Evolutionary conservation across 1,140 invertebrate species (phyloP), one percentile per base, ranked within the genome.

Genomic region (Hylyphantes graminicola): DNA sequence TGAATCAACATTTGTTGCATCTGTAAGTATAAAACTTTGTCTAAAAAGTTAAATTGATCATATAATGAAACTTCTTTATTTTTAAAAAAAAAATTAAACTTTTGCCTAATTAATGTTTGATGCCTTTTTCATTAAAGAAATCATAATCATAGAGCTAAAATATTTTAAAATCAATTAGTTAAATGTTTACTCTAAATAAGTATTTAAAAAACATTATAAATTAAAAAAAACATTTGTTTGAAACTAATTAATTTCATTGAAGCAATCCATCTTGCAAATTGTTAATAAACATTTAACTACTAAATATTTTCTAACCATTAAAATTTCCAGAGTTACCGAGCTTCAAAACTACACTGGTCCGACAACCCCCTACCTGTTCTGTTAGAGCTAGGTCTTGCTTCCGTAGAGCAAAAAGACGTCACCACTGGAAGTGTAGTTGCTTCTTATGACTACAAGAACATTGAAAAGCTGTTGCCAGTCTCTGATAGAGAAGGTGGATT

Each of bases 341-440:
- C 95, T 11, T 96, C 94, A 89, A 99, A 99, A 91, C 93, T 96
- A 88, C 97, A 97, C 88, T 99, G 97, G 97, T 97, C 96, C 74
- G 96, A 97, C 70, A 95, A 94, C 68, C 92, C 94, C 86, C 91
- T 98, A 54, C 95, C 96, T 6, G 93, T 97, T 17, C 92, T 96
- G 9, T 91, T 99, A 75, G 96, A 98, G 92, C 94, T 98, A 0
- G 96, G 95, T 50, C 93, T 95, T 10, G 95, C 94, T 88, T 95
- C 96, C 73, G 89, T 99, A 35, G 94, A 98, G 89, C 97, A 99
- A 90, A 89, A 97, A 57, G 96, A 98, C 90, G 93, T 95, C 67
- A 93, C 59, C 0, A 88, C 86, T 53, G 88, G 88, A 15, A 86
- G 79, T 65, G 82, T 95, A 13, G 89, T 97, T 74, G 94, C 95